phyloP scores from a whole-genome alignment of 53 echinoderm and acorn worm genomes.

The Apostichopus leukothele region DNA sequence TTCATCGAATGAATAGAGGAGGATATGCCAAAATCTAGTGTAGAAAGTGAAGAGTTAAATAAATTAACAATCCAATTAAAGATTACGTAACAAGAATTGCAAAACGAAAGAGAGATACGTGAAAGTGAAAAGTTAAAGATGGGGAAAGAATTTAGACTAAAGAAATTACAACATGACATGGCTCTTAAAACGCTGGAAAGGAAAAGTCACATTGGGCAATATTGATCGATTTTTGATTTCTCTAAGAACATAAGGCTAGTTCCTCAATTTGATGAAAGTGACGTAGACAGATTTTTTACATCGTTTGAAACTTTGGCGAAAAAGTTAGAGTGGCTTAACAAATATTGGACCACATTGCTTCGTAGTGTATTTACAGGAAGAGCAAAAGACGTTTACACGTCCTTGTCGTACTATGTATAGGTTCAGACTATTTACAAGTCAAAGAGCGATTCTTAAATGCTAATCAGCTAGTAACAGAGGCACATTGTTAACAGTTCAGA shows the following conservation, averaged over 20 bases:
- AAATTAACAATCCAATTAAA: conserved; percentile 29
- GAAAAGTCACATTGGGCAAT: background rate
- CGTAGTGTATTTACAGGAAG: conserved; percentile 59
- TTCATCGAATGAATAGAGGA: background rate
- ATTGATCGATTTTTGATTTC: conserved; percentile 38
- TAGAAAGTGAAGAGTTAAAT: conserved; percentile 1
- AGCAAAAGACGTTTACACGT: conserved; percentile 58
- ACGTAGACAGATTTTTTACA: conserved; percentile 54
- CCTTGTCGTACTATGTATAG: background rate
- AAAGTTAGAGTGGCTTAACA: conserved; percentile 58
- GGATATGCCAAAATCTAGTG: background rate
- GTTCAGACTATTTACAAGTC: too few relatives aligned
- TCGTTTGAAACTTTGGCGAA: conserved; percentile 57
- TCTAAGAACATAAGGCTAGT: conserved; percentile 52
- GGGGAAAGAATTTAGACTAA: background rate
- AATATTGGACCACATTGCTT: conserved; percentile 55
- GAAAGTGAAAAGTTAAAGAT: background rate
- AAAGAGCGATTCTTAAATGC: background rate
- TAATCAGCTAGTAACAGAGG: background rate
- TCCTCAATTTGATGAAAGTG: conserved; percentile 52
- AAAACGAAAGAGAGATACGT: conserved; percentile 17
- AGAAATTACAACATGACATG: conserved; percentile 37
- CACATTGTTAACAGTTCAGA: background rate
- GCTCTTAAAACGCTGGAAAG: conserved; percentile 39
- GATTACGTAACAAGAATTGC: conserved; percentile 34